Evolutionary conservation across 2,888 invertebrate genomes (phyloP).

Genomic region (Anoplius nigerrimus): DNA sequence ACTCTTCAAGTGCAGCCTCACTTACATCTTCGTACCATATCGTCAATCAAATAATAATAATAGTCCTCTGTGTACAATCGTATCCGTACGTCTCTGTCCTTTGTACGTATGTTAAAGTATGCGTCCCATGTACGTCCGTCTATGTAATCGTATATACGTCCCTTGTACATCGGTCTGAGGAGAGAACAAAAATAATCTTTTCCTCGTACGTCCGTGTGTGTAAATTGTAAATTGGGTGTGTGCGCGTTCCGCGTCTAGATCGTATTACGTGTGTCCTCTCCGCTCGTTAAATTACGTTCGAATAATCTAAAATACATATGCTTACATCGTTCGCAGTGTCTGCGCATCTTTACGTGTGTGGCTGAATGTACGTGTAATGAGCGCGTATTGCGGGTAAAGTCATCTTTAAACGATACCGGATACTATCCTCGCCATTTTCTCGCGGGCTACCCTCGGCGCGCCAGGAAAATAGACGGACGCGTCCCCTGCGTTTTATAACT

Average conservation of each 20-base stretch:
- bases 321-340: slow-evolving; percentile 69
- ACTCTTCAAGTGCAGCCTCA: slow-evolving; percentile 39
- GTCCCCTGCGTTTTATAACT: slow-evolving; percentile 18
- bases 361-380: slow-evolving; percentile 23
- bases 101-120: slow-evolving; percentile 31
- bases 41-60: slow-evolving; percentile 45
- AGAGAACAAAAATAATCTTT: slow-evolving; percentile 10
- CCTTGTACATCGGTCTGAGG: too few relatives aligned
- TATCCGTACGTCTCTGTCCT: slow-evolving; percentile 14
- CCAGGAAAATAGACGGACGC: slow-evolving; percentile 7
- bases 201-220: slow-evolving; percentile 35
- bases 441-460: slow-evolving; percentile 22
- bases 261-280: slow-evolving; percentile 34
- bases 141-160: too few relatives aligned
- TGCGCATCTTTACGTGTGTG: too few relatives aligned
- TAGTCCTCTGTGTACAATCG: slow-evolving; percentile 21
- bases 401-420: slow-evolving; percentile 60
- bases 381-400: slow-evolving; percentile 65
- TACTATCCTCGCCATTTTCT: slow-evolving; percentile 37
- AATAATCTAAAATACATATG: slow-evolving; percentile 73
- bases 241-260: slow-evolving; percentile 31
- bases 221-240: slow-evolving; percentile 33
- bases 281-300: slow-evolving; percentile 66
- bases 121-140: slow-evolving; percentile 22
- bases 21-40: slow-evolving; percentile 46